Percentiles rank a stretch among this genome's conserved stretches.
Evolutionary conservation across 92 coral and sea anemone species (phyloP).

Genomic region (Zoanthus sociatus): DNA sequence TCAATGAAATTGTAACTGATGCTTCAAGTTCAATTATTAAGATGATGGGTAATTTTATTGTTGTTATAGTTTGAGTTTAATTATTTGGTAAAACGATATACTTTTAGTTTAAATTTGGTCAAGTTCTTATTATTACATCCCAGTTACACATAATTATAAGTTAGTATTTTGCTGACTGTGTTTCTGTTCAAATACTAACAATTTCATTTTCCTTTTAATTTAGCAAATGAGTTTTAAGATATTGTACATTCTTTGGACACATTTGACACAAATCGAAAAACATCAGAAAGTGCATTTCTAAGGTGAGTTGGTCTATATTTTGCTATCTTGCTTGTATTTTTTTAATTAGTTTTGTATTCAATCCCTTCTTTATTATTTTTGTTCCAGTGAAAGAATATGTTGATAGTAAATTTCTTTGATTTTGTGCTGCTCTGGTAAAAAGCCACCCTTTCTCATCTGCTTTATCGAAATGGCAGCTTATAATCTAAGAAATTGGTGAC

Average conservation of each 20-base stretch:
- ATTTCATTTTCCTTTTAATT: background rate
- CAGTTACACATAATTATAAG: background rate
- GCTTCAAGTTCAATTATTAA: too few relatives aligned
- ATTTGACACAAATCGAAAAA: slow-evolving; percentile 44
- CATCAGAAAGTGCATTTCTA: slow-evolving; percentile 28
- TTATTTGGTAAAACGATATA: background rate
- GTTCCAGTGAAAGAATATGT: background rate
- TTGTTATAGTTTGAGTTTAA: background rate
- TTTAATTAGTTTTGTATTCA: background rate
- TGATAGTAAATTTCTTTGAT: too few relatives aligned
- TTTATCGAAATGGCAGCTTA: too few relatives aligned
- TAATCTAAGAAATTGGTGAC: background rate
- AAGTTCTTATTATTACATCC: background rate
- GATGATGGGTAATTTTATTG: too few relatives aligned
- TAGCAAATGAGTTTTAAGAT: slow-evolving; percentile 28
- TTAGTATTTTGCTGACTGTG: background rate
- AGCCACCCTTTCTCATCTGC: too few relatives aligned
- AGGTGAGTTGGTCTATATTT: slow-evolving; percentile 2
- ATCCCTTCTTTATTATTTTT: background rate
- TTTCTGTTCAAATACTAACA: background rate
- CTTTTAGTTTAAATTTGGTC: background rate
- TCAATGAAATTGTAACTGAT: too few relatives aligned
- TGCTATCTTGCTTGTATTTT: background rate
- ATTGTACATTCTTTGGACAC: slow-evolving; percentile 38
- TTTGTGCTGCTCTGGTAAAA: too few relatives aligned